Evolutionary conservation across 1,140 invertebrate species (phyloP).

Genomic region (Drosophila grimshawi): DNA sequence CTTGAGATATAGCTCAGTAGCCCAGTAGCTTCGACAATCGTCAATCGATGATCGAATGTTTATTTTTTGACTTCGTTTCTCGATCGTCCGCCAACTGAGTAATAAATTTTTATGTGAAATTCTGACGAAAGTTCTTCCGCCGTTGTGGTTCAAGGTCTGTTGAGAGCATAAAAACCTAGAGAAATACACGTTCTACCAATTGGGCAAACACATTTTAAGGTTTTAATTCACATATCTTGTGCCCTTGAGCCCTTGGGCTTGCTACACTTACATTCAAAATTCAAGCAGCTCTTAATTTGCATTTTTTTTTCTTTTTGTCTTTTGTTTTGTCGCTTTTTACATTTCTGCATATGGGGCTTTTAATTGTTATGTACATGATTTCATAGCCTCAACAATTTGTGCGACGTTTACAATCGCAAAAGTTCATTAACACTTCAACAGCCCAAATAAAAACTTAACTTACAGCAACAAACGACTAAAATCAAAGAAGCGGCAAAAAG

Average conservation of each 20-base stretch:
- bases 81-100: conserved; percentile 18
- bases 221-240: neutral
- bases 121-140: neutral
- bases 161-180: neutral
- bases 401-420: conserved; percentile 62
- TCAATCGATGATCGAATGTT: conserved; percentile 28
- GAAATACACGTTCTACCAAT: conserved; percentile 19
- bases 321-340: conserved; percentile 14
- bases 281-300: conserved; percentile 8
- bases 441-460: conserved; percentile 11
- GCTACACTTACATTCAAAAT: conserved; percentile 9
- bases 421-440: conserved; percentile 73
- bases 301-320: conserved; percentile 12
- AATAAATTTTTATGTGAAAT: conserved; percentile 16
- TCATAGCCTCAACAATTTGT: conserved; percentile 58
- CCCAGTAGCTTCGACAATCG: neutral
- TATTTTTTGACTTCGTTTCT: conserved; percentile 25
- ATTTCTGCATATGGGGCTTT: conserved; percentile 60
- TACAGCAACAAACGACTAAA: conserved; percentile 7
- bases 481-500: neutral
- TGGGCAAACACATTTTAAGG: conserved; percentile 37
- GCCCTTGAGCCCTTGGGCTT: conserved; percentile 29
- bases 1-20: neutral
- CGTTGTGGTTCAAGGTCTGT: conserved; percentile 7
- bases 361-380: conserved; percentile 52